These are phyloP conservation scores for Spisula solida DNA, from an alignment of 2,888 invertebrate species.

Conservation along the genomic window DNA sequence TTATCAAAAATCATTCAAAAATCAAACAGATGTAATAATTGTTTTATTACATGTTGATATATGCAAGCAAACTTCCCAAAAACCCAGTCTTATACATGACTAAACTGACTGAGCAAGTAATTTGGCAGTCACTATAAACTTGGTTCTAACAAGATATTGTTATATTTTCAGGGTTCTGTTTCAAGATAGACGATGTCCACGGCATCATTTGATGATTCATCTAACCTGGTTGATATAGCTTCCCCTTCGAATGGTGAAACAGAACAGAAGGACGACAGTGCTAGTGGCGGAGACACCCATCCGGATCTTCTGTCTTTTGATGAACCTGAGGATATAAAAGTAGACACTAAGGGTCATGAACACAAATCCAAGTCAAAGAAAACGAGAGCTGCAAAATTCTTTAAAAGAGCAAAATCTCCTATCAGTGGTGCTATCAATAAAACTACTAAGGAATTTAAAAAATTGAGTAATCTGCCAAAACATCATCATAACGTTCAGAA, in stretches of 20 bases:
- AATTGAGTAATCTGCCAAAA: slow-evolving; percentile 66
- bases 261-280: slow-evolving; percentile 61
- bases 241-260: slow-evolving; percentile 76
- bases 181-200: slow-evolving; percentile 82
- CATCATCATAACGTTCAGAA: slow-evolving; percentile 71
- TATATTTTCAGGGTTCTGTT: slow-evolving; percentile 72
- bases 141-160: not conserved
- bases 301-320: slow-evolving; percentile 71
- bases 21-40: too few species aligned
- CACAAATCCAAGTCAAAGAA: slow-evolving; percentile 73
- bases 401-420: slow-evolving; percentile 79
- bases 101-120: too few species aligned
- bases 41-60: too few species aligned
- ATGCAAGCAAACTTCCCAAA: too few species aligned
- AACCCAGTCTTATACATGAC: too few species aligned
- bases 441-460: slow-evolving; percentile 67
- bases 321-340: slow-evolving; percentile 51
- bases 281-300: slow-evolving; percentile 51
- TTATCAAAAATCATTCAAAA: too few species aligned
- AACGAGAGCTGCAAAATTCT: slow-evolving; percentile 72
- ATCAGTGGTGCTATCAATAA: slow-evolving; percentile 71
- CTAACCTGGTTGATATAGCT: slow-evolving; percentile 80
- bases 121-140: too few species aligned
- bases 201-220: slow-evolving; percentile 84
- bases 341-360: slow-evolving; percentile 48